Conservation (phyloP, 2,797 vertebrate genomes). For the Serranus cabrilla region DNA sequence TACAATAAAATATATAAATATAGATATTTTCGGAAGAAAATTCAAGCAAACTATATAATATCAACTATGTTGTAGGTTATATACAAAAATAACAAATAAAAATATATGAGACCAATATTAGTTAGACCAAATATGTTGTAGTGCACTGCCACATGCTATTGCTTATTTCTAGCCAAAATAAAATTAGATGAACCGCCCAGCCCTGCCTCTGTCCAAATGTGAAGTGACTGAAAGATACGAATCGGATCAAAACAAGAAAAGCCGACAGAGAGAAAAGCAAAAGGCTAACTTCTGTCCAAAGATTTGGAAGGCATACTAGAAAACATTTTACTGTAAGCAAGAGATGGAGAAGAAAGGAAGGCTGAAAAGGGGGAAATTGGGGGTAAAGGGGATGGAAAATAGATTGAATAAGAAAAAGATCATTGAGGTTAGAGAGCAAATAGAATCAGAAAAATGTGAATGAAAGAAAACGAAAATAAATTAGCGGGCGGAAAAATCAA, state of each 20-base stretch:
- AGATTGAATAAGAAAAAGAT: background rate
- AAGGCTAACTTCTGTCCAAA: constrained; percentile 10
- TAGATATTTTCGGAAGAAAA: too few species aligned
- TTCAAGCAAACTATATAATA: too few species aligned
- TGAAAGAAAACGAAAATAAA: constrained; percentile 23
- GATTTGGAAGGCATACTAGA: constrained; percentile 30
- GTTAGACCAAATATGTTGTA: too few species aligned
- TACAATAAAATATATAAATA: too few species aligned
- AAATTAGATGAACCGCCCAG: too few species aligned
- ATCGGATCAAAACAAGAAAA: constrained; percentile 1
- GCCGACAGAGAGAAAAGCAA: background rate
- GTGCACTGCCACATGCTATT: too few species aligned
- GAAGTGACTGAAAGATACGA: background rate
- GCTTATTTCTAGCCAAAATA: too few species aligned
- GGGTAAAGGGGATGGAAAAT: background rate
- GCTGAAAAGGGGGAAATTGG: background rate
- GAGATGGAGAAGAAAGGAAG: background rate
- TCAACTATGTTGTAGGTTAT: too few species aligned
- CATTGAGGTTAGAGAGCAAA: constrained; percentile 6
- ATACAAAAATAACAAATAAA: too few species aligned
- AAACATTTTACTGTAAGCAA: background rate
- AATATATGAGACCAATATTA: too few species aligned
- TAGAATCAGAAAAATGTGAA: background rate
- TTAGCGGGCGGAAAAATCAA: background rate
- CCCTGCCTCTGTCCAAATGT: background rate